phyloP scores from a whole-genome alignment of 2,797 vertebrate genomes.

The Ammospiza maritima region DNA sequence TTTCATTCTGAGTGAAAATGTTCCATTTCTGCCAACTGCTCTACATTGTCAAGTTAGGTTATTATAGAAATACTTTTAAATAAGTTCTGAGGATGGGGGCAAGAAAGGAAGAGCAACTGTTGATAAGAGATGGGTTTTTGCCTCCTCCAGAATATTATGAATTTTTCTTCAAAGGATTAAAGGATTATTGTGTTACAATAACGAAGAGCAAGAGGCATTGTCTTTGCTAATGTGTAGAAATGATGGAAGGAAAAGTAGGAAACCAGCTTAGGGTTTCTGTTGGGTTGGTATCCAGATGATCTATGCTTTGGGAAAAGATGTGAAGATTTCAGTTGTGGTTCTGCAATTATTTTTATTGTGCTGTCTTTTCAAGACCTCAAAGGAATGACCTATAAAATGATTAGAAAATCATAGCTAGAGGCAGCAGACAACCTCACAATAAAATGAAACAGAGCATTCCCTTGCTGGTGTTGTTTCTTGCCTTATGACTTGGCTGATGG shows the following conservation, averaged over 20 bases:
- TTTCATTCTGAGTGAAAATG: conserved; percentile 19
- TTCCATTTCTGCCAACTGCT: background rate
- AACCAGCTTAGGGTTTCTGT: background rate
- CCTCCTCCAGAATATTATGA: background rate
- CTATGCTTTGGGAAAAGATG: background rate
- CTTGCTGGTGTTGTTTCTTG: background rate
- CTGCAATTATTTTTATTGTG: conserved; percentile 26
- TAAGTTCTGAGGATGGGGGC: background rate
- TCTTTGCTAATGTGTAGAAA: background rate
- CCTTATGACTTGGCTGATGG: background rate
- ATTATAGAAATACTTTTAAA: background rate
- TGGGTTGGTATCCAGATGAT: background rate
- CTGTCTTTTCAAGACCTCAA: background rate
- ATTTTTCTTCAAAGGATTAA: background rate
- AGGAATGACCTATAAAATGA: conserved; percentile 20
- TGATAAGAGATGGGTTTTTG: background rate
- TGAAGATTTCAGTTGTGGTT: background rate
- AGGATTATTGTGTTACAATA: too few relatives aligned
- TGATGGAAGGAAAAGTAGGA: background rate
- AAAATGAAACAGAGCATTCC: background rate
- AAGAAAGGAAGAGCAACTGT: background rate
- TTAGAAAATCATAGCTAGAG: conserved; percentile 9
- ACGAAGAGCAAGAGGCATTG: background rate
- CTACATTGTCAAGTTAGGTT: background rate
- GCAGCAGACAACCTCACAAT: background rate